Conservation (phyloP, 2,797 vertebrate species). For the Alauda arvensis region DNA sequence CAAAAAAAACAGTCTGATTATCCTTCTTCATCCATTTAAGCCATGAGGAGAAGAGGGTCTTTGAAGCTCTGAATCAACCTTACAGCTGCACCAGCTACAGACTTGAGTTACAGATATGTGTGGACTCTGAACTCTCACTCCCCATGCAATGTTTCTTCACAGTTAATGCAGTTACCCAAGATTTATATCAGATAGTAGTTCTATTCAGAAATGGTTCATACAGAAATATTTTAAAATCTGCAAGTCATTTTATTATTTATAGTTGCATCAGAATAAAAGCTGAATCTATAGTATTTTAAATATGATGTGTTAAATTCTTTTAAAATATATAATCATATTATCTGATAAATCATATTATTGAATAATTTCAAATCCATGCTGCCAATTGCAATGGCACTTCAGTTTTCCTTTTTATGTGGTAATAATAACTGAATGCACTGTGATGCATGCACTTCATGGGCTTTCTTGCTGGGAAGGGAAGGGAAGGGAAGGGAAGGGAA, state of each 20-base stretch:
- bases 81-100: not conserved
- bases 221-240: not conserved
- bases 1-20: not conserved
- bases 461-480: not conserved
- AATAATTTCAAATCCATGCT: not conserved
- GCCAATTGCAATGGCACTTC: not conserved
- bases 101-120: not conserved
- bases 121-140: not conserved
- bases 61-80: not conserved
- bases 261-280: not conserved
- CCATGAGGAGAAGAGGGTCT: not conserved
- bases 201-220: not conserved
- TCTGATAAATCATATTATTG: not conserved
- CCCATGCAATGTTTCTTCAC: not conserved
- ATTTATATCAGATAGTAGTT: not conserved
- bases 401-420: not conserved
- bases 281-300: not conserved
- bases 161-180: not conserved
- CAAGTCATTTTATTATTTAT: not conserved
- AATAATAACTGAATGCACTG: not conserved
- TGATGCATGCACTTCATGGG: not conserved
- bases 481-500: too few relatives aligned
- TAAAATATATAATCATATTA: not conserved
- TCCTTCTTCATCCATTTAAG: not conserved
- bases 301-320: not conserved